Evolutionary conservation across 2,888 invertebrate genomes (phyloP).

Genomic region (Perizoma affinitatum): DNA sequence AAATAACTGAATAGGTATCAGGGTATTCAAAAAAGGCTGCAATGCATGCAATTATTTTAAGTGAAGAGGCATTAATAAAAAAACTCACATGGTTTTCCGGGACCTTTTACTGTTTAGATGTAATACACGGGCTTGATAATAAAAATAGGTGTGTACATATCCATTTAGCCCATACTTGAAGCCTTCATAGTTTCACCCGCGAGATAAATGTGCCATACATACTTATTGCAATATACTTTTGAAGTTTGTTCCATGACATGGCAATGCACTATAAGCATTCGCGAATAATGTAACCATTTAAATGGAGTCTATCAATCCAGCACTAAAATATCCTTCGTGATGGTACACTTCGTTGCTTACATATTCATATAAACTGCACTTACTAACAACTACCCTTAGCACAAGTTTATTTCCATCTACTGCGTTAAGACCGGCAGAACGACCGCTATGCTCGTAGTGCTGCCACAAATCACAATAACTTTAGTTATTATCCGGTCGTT

Average conservation of each 20-base stretch:
- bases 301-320: constrained; percentile 59
- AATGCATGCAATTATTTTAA: too few relatives aligned
- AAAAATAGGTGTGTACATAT: too few relatives aligned
- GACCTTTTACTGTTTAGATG: too few relatives aligned
- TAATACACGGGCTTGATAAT: too few relatives aligned
- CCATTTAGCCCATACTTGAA: constrained; percentile 73
- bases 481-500: too few relatives aligned
- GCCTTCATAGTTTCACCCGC: constrained; percentile 68
- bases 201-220: constrained; percentile 70
- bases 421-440: background rate
- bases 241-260: constrained; percentile 66
- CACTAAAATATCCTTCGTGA: constrained; percentile 50
- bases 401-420: constrained; percentile 1
- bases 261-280: constrained; percentile 63
- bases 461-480: too few relatives aligned
- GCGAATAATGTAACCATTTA: constrained; percentile 64
- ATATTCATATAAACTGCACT: constrained; percentile 26
- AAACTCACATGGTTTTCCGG: too few relatives aligned
- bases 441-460: too few relatives aligned
- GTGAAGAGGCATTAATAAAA: too few relatives aligned
- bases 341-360: constrained; percentile 28
- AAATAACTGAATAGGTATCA: too few relatives aligned
- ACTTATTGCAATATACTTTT: constrained; percentile 74
- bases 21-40: too few relatives aligned
- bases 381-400: constrained; percentile 1